phyloP scores from a whole-genome alignment of 2,888 invertebrate genomes.

The Galerucella calmariensis region DNA sequence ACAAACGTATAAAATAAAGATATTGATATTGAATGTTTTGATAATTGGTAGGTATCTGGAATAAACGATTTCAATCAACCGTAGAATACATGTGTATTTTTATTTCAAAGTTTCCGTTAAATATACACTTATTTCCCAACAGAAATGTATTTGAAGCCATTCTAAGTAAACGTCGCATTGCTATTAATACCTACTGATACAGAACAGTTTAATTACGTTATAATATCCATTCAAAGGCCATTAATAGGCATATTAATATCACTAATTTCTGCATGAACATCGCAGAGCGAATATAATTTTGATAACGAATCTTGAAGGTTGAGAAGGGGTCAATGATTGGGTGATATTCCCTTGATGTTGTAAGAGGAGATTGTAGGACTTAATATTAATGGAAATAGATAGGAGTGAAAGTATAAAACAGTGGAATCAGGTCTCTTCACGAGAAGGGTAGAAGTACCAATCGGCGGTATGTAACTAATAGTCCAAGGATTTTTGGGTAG shows the following conservation, averaged over 20 bases:
- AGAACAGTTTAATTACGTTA: conserved; percentile 23
- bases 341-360: background rate
- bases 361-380: background rate
- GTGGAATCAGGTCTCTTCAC: too few species aligned
- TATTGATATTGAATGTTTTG: background rate
- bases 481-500: too few species aligned
- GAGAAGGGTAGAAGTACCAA: too few species aligned
- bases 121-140: background rate
- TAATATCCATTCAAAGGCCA: background rate
- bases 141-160: background rate
- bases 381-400: background rate
- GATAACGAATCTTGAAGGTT: background rate
- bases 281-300: background rate
- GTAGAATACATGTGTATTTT: background rate
- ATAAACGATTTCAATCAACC: background rate
- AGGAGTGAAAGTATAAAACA: too few species aligned
- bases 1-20: too few species aligned
- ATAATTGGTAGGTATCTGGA: background rate
- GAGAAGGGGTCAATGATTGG: conserved; percentile 2
- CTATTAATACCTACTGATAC: conserved; percentile 26
- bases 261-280: conserved; percentile 18
- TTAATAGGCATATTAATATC: conserved; percentile 23
- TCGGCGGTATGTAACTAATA: too few species aligned
- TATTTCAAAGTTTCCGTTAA: background rate
- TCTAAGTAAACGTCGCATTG: conserved; percentile 17